Conservation (phyloP, 2,113 vertebrate species). For the Orthochromis malagaraziensis region DNA sequence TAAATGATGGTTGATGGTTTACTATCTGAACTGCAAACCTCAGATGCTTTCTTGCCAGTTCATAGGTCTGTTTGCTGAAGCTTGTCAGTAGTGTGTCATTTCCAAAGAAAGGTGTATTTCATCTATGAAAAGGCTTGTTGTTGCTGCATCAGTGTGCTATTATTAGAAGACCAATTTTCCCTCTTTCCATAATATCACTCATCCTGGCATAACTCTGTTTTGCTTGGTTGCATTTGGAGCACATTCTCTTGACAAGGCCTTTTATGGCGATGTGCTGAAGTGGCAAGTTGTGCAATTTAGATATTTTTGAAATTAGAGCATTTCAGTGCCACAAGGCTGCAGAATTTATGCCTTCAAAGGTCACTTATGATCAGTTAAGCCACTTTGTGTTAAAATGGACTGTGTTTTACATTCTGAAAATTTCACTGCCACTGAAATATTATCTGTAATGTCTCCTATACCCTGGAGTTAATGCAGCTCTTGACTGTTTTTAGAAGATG, state of each 20-base stretch:
- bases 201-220: slow-evolving; percentile 53
- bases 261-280: slow-evolving; percentile 51
- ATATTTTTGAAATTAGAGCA: slow-evolving; percentile 49
- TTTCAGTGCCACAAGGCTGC: slow-evolving; percentile 18
- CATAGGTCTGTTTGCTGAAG: background rate
- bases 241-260: slow-evolving; percentile 50
- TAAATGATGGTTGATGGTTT: background rate
- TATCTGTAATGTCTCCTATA: background rate
- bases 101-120: slow-evolving; percentile 26
- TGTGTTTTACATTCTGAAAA: background rate
- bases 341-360: slow-evolving; percentile 32
- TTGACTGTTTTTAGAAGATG: background rate
- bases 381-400: background rate
- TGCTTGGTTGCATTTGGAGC: slow-evolving; percentile 53
- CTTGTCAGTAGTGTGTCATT: background rate
- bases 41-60: background rate
- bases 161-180: slow-evolving; percentile 46
- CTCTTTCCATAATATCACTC: slow-evolving; percentile 54
- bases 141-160: slow-evolving; percentile 43
- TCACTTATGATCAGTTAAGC: slow-evolving; percentile 6
- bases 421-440: background rate
- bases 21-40: background rate
- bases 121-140: slow-evolving; percentile 38
- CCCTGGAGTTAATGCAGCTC: background rate
- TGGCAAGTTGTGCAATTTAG: slow-evolving; percentile 52